phyloP scores from a whole-genome alignment of 1,140 invertebrate species.

The Cherax quadricarinatus region DNA sequence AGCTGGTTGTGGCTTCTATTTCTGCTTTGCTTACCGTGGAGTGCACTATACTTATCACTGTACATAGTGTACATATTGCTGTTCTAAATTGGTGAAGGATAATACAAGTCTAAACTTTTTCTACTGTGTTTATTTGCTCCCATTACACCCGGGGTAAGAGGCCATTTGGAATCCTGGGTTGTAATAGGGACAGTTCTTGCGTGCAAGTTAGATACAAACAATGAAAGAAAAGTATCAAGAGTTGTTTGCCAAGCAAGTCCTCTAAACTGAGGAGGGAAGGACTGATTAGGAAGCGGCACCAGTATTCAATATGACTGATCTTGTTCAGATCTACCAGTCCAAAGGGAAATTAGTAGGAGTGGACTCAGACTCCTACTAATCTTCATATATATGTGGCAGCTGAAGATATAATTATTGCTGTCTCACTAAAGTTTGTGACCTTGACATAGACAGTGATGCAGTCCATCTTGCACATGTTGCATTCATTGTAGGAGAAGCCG shows the following conservation, averaged over 20 bases:
- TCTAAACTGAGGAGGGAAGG: conserved; percentile 38
- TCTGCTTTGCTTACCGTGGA: too few species aligned
- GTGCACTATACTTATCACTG: too few species aligned
- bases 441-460: conserved; percentile 29
- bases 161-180: too few species aligned
- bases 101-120: too few species aligned
- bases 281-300: conserved; percentile 19
- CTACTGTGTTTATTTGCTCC: too few species aligned
- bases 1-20: too few species aligned
- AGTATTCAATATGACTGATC: not conserved
- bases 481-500: conserved; percentile 26
- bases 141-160: too few species aligned
- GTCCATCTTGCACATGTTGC: conserved; percentile 28
- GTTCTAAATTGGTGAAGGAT: too few species aligned
- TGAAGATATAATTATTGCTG: not conserved
- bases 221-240: not conserved
- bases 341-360: conserved; percentile 1
- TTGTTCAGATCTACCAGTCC: conserved; percentile 11
- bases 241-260: conserved; percentile 15
- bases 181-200: not conserved
- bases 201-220: not conserved
- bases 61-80: too few species aligned
- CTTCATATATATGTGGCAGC: too few species aligned
- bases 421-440: conserved; percentile 18
- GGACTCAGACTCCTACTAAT: too few species aligned